Evolutionary conservation across 1,140 invertebrate species (phyloP).

Genomic region (Apocrypta bakeri): DNA sequence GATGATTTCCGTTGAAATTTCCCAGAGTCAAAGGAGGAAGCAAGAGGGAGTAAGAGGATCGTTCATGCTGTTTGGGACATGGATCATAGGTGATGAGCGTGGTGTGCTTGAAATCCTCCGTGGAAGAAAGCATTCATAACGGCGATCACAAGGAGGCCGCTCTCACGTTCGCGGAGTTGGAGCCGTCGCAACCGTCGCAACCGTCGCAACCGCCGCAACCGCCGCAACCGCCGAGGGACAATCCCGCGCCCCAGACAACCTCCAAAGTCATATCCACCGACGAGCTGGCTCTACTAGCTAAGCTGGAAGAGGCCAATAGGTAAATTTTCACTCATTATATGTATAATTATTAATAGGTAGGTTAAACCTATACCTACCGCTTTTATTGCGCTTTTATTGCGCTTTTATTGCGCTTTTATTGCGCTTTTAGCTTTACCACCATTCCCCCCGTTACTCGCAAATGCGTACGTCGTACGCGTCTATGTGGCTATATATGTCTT

Average conservation of each 20-base stretch:
- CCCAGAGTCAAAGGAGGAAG: background rate
- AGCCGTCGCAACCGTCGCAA: conserved; percentile 33
- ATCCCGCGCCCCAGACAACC: conserved; percentile 27
- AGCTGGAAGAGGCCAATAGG: conserved; percentile 95
- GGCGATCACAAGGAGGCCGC: conserved; percentile 43
- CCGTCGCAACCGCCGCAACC: conserved; percentile 24
- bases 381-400: too few species aligned
- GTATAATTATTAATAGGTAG: too few species aligned
- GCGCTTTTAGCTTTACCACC: too few species aligned
- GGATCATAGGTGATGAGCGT: conserved; percentile 58
- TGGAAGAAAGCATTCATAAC: conserved; percentile 42
- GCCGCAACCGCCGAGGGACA: conserved; percentile 27
- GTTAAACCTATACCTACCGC: too few species aligned
- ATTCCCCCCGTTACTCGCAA: too few species aligned
- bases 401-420: too few species aligned
- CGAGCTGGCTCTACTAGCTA: conserved; percentile 90
- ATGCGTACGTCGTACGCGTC: too few species aligned
- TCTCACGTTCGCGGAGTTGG: conserved; percentile 41
- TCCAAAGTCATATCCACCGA: conserved; percentile 70
- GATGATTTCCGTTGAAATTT: too few species aligned
- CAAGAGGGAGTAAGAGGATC: background rate
- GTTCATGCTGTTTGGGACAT: conserved; percentile 25
- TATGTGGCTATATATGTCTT: too few species aligned
- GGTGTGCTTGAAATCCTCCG: conserved; percentile 50
- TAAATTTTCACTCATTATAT: conserved; percentile 59